Percentiles rank a stretch among this genome's conserved stretches.
Conservation (phyloP, 2,797 vertebrate genomes). For the Clarias pachynema region DNA sequence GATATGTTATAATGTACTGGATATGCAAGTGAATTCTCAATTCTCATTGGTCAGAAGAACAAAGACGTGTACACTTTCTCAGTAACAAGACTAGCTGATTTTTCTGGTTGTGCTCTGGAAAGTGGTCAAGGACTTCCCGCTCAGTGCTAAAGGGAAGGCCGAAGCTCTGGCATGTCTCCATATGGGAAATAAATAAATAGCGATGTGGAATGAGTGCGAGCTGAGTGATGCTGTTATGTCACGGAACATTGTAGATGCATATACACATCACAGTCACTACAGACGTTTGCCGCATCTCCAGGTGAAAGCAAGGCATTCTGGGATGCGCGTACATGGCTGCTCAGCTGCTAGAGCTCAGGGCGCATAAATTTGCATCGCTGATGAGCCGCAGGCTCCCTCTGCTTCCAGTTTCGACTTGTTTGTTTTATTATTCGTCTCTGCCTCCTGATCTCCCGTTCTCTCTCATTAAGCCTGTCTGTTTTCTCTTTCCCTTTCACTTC, state of each 20-base stretch:
- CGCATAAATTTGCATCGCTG: slow-evolving; percentile 72
- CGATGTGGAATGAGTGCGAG: neutral
- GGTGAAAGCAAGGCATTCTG: slow-evolving; percentile 62
- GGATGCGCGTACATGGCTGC: slow-evolving; percentile 62
- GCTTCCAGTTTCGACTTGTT: slow-evolving; percentile 68
- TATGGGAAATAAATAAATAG: neutral
- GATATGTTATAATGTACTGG: too few relatives aligned
- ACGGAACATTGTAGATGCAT: neutral
- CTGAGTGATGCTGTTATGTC: neutral
- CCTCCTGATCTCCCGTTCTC: slow-evolving; percentile 41
- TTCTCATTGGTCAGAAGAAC: neutral
- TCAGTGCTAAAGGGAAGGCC: neutral
- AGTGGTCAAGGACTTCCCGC: neutral
- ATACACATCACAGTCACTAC: slow-evolving; percentile 59
- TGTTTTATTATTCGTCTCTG: slow-evolving; percentile 46
- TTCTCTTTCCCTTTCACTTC: neutral
- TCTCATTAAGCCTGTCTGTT: slow-evolving; percentile 24
- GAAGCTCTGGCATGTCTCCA: neutral
- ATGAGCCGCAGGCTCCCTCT: slow-evolving; percentile 62
- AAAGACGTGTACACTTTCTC: neutral
- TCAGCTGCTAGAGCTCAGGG: slow-evolving; percentile 65
- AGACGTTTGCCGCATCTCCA: slow-evolving; percentile 49
- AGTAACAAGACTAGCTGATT: neutral
- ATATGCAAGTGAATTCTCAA: neutral
- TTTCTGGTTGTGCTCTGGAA: too few relatives aligned